Evolutionary conservation across 2,113 vertebrate species (phyloP), one percentile per base, ranked within the genome.

Genomic region (Brachirus orientalis): DNA sequence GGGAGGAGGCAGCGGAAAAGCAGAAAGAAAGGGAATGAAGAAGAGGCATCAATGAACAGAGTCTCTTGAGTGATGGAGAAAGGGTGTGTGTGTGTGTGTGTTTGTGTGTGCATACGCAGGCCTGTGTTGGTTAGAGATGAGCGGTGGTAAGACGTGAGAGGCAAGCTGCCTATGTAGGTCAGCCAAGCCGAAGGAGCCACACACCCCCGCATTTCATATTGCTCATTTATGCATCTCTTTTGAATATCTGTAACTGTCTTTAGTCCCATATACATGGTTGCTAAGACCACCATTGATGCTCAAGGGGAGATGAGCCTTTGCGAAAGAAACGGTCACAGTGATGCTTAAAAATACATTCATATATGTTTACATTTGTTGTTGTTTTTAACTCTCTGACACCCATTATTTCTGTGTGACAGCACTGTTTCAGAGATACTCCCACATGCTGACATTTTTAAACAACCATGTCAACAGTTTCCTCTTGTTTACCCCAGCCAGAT

Each of bases 141-240:
- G 88, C 90, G 48, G 74, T 77, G 85, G 82, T 81, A 79, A 90
- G 87, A 91, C 63, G 89, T 89, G 90, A 92, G 90, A 92, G 81
- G 85, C 87, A 92, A 92, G 90, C 91, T 89, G 88, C 77, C 90
- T 93, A 93, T 93, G 86, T 93, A 93, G 92, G 92, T 94, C 93
- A 93, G 90, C 90, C 91, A 92, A 89, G 90, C 90, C 90, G 90
- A 92, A 92, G 90, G 90, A 91, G 80, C 64, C 82, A 85, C 79
- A 92, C 91, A 81, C 91, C 90, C 91, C 90, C 90, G 89, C 90
- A 90, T 90, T 91, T 91, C 86, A 90, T 85, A 88, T 88, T 91
- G 91, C 77, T 88, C 84, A 78, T 77, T 89, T 92, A 60, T 82
- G 72, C 71, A 72, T 88, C 76, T 72, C 69, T 77, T 68, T 78